A percentile compares a stretch with the other conserved stretches of the same genome.
These are phyloP conservation scores for Copidosoma aretas DNA, from an alignment of 2,888 invertebrate genomes.

Conservation along the genomic window DNA sequence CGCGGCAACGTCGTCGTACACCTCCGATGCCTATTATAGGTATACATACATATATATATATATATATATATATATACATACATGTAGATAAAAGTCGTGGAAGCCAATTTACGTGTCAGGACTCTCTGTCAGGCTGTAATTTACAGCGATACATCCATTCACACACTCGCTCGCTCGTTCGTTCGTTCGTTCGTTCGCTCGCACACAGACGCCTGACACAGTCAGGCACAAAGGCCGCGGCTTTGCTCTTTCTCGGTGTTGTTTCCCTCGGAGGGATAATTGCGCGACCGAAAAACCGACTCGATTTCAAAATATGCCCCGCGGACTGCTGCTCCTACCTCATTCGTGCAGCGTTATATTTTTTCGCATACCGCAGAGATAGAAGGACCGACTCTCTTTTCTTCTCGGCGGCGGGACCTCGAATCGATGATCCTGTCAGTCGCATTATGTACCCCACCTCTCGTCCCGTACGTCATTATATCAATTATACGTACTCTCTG, in stretches of 20 bases:
- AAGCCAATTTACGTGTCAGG: conserved; percentile 57
- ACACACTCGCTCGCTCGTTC: conserved; percentile 25
- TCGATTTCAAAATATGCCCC: conserved; percentile 55
- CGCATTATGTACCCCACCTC: conserved; percentile 23
- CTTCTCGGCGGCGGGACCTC: neutral
- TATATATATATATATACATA: conserved; percentile 9
- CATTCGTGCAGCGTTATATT: neutral
- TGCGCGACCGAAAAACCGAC: conserved; percentile 54
- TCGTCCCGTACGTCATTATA: conserved; percentile 22
- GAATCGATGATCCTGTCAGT: neutral
- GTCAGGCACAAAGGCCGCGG: neutral
- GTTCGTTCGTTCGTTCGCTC: neutral
- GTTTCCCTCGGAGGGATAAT: conserved; percentile 46
- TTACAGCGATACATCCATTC: conserved; percentile 54
- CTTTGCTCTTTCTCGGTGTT: conserved; percentile 16
- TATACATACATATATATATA: no score
- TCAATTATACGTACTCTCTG: conserved; percentile 20
- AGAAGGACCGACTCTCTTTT: neutral
- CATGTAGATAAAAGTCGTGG: conserved; percentile 36
- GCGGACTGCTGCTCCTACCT: conserved; percentile 23
- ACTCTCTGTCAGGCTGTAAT: conserved; percentile 57
- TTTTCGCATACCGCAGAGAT: neutral
- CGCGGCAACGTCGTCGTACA: no score
- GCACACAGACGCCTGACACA: no score
- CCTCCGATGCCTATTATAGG: no score